These are phyloP conservation scores for Emydoidea blandingii DNA, from an alignment of 2,797 vertebrate species.

Conservation along the genomic window DNA sequence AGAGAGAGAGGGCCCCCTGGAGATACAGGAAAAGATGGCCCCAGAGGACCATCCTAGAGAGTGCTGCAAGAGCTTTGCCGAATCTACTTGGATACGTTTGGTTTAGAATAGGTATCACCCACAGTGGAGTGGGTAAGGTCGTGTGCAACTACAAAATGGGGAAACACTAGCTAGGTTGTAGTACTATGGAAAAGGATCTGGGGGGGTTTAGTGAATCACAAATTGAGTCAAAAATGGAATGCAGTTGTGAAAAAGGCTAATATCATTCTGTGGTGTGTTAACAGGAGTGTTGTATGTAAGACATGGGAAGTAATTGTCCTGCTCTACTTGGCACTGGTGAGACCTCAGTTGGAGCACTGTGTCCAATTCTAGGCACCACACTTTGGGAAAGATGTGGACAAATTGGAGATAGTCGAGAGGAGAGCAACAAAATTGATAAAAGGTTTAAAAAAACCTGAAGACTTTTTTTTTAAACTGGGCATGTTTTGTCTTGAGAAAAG, in stretches of 20 bases:
- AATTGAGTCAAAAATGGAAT: neutral
- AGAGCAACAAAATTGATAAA: neutral
- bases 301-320: neutral
- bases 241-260: neutral
- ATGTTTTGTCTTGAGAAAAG: neutral
- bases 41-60: too few species aligned
- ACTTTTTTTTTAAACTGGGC: neutral
- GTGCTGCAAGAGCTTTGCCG: neutral
- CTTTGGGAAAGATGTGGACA: neutral
- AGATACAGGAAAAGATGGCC: too few species aligned
- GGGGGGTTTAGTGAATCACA: neutral
- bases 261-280: neutral
- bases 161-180: neutral
- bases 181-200: neutral
- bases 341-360: neutral
- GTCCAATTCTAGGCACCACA: neutral
- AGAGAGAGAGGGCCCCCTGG: neutral
- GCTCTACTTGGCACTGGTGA: neutral
- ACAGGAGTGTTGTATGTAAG: neutral
- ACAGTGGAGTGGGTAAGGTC: neutral
- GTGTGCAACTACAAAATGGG: neutral
- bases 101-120: neutral
- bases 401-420: neutral
- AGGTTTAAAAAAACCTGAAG: neutral
- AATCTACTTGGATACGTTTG: neutral